phyloP scores from a whole-genome alignment of 2,113 vertebrate species.

The Buteo buteo region DNA sequence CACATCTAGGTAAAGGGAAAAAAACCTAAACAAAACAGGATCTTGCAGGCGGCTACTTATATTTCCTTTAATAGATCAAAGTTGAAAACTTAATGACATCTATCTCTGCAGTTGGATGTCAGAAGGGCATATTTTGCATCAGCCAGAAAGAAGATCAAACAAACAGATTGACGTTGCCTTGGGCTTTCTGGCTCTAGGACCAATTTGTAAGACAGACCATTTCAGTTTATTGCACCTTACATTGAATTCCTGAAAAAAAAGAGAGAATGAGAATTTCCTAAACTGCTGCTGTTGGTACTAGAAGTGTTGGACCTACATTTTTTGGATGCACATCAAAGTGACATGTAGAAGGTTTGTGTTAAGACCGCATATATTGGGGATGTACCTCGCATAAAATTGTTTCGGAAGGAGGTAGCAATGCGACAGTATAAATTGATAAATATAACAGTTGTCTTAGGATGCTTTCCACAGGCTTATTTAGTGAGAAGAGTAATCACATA shows the following conservation, averaged over 20 bases:
- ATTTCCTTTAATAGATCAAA: slow-evolving; percentile 33
- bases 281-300: background rate
- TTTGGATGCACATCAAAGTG: background rate
- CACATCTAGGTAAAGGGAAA: background rate
- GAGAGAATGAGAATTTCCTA: background rate
- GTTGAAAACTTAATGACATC: slow-evolving; percentile 35
- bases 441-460: background rate
- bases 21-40: background rate
- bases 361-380: background rate
- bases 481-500: background rate
- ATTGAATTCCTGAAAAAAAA: background rate
- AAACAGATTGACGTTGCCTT: background rate
- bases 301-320: background rate
- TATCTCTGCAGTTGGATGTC: slow-evolving; percentile 22
- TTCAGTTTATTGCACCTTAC: background rate
- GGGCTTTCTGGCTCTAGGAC: slow-evolving; percentile 33
- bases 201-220: background rate
- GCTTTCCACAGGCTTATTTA: slow-evolving; percentile 24
- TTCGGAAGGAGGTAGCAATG: background rate
- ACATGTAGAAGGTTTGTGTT: background rate
- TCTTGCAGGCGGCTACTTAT: slow-evolving; percentile 12
- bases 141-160: slow-evolving; percentile 20
- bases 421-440: background rate
- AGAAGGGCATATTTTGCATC: slow-evolving; percentile 10
- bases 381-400: background rate